Conservation (phyloP, 2,797 vertebrate species). For the Acropternis orthonyx region DNA sequence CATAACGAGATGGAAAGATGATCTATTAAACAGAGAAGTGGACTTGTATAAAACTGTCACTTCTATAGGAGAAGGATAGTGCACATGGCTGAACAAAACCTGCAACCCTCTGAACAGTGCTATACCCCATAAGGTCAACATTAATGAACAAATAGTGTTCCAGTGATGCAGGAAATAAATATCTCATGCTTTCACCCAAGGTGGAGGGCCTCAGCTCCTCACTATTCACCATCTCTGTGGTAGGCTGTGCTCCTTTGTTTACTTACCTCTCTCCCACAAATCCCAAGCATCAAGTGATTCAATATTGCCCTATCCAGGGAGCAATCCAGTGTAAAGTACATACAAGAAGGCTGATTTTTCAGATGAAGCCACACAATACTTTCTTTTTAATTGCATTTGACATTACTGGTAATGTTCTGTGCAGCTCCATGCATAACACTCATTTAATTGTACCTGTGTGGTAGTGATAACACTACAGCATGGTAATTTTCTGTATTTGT, state of each 20-base stretch:
- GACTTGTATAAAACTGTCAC: constrained; percentile 39
- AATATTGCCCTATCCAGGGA: constrained; percentile 35
- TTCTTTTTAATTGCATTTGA: constrained; percentile 69
- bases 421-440: constrained; percentile 57
- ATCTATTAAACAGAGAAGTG: constrained; percentile 41
- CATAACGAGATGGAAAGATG: constrained; percentile 7
- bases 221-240: not conserved
- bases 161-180: constrained; percentile 54
- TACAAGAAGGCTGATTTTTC: constrained; percentile 64
- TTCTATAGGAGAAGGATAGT: not conserved
- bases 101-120: not conserved
- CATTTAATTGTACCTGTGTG: constrained; percentile 70
- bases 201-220: constrained; percentile 8
- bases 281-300: constrained; percentile 37
- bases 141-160: constrained; percentile 53
- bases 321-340: constrained; percentile 40
- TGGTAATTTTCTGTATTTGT: constrained; percentile 65
- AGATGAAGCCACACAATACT: constrained; percentile 49
- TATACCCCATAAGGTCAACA: constrained; percentile 10
- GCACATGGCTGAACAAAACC: constrained; percentile 38
- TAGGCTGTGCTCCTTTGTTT: constrained; percentile 36
- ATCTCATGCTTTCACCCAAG: constrained; percentile 9
- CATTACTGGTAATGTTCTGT: constrained; percentile 50
- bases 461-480: constrained; percentile 65
- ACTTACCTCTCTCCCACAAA: not conserved